Evolutionary conservation across 2,888 invertebrate species (phyloP).

Genomic region (Blera fallax): DNA sequence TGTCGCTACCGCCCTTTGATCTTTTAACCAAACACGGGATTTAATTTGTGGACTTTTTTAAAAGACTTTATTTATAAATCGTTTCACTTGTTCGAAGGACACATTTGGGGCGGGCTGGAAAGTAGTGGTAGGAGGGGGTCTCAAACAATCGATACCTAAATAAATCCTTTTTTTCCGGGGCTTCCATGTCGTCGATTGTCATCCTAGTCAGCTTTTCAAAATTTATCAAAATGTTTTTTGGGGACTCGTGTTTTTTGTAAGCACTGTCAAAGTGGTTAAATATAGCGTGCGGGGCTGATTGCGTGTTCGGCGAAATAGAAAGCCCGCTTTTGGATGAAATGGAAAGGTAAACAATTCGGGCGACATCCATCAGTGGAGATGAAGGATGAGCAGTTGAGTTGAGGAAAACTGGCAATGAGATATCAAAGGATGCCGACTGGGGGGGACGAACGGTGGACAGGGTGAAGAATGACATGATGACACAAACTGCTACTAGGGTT

Average conservation of each 20-base stretch:
- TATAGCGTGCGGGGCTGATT: constrained; percentile 24
- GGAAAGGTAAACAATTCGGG: constrained; percentile 71
- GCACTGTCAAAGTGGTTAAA: constrained; percentile 61
- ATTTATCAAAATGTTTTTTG: constrained; percentile 48
- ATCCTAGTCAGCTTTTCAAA: constrained; percentile 66
- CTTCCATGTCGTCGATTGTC: constrained; percentile 60
- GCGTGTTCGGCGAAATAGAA: constrained; percentile 56
- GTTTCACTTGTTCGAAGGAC: constrained; percentile 44
- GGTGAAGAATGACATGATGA: constrained; percentile 55
- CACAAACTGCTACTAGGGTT: constrained; percentile 65
- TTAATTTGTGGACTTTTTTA: constrained; percentile 72
- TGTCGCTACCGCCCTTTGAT: constrained; percentile 58
- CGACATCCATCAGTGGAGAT: constrained; percentile 68
- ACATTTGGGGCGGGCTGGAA: neutral
- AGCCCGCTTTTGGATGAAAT: constrained; percentile 53
- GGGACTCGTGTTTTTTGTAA: constrained; percentile 4
- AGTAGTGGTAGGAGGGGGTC: neutral
- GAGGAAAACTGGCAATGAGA: constrained; percentile 48
- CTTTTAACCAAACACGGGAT: constrained; percentile 71
- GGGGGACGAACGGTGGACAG: constrained; percentile 11
- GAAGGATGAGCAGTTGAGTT: constrained; percentile 60
- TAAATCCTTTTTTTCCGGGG: constrained; percentile 54
- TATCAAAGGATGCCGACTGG: constrained; percentile 63
- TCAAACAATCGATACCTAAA: constrained; percentile 65
- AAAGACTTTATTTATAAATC: constrained; percentile 67